Percentiles rank a stretch among this genome's conserved stretches.
These are phyloP conservation scores for Zeuzera pyrina DNA, from an alignment of 2,888 invertebrate species.

Conservation along the genomic window DNA sequence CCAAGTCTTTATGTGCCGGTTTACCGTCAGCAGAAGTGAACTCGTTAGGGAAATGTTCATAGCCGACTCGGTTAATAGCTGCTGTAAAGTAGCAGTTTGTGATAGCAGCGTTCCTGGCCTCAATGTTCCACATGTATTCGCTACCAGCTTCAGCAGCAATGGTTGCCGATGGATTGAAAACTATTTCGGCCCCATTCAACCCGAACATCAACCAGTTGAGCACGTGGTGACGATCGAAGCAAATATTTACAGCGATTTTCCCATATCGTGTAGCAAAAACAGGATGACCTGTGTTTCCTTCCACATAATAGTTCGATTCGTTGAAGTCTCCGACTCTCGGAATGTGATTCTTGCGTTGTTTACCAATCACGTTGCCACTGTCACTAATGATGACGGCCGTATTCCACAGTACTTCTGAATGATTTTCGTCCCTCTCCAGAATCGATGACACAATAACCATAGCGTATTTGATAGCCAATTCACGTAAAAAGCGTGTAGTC, in stretches of 20 bases:
- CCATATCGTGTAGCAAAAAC: conserved; percentile 92
- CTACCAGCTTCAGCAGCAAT: conserved; percentile 78
- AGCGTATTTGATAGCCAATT: conserved; percentile 85
- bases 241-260: conserved; percentile 95
- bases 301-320: conserved; percentile 98
- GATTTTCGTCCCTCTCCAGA: conserved; percentile 90
- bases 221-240: conserved; percentile 98
- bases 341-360: conserved; percentile 98
- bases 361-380: conserved; percentile 92
- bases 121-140: conserved; percentile 96
- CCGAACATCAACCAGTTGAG: conserved; percentile 99
- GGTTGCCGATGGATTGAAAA: conserved; percentile 99
- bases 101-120: conserved; percentile 96
- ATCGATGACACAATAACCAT: conserved; percentile 98
- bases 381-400: conserved; percentile 96
- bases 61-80: conserved; percentile 95
- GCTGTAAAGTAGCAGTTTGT: conserved; percentile 97
- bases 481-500: conserved; percentile 85
- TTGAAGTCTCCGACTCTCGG: conserved; percentile 99
- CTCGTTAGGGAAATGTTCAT: conserved; percentile 81
- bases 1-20: conserved; percentile 87
- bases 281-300: conserved; percentile 96
- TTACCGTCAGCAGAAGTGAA: conserved; percentile 75
- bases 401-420: conserved; percentile 95
- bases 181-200: conserved; percentile 97